Evolutionary conservation across 2,797 vertebrate genomes (phyloP), one percentile per base, ranked within the genome.

Genomic region (Agapornis canus): DNA sequence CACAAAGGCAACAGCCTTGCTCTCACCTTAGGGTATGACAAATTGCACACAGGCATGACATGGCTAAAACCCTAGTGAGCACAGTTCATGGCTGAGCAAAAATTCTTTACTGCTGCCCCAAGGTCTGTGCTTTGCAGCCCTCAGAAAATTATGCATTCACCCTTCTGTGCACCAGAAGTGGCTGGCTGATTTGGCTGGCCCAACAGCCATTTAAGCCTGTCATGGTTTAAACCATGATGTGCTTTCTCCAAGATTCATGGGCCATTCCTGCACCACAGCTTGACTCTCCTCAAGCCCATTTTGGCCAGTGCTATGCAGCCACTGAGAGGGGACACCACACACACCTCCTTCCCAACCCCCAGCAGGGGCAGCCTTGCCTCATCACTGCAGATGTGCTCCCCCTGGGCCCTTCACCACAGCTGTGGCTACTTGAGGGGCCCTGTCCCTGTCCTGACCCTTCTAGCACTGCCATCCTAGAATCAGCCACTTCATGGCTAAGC

Each of bases 271-370:
- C 31, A 73, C 43, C 48, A 27, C 0, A 0, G 32, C 23, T 42
- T 12, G 27, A 6, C 32, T 52, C 18, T 56, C 31, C 37, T 11
- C 5, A n/a, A 49, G 37, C 8, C 47, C 25, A 13, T 31, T 54
- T 31, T 27, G 27, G 12, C 37, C 3, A 8, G 37, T 4, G 2
- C 9, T 15, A 39, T 10, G 9, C 29, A 77, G 29, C 42, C 22
- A 35, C 22, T 59, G 17, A 59, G 11, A 40, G 1, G 16, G 3
- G 3, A 26, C 15, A 5, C 19, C 19, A 12, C 4, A 5, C 7
- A 5, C 14, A 11, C 6, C 2, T 4, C 17, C 11, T 10, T 57
- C 14, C 56, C 3, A 14, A 16, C 7, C 6, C 27, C 3, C 0
- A 22, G 3, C 11, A 69, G 23, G 6, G 13, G 45, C 64, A 63